Evolutionary conservation across 2,888 invertebrate genomes (phyloP).

Genomic region (Drosophila bunnanda): DNA sequence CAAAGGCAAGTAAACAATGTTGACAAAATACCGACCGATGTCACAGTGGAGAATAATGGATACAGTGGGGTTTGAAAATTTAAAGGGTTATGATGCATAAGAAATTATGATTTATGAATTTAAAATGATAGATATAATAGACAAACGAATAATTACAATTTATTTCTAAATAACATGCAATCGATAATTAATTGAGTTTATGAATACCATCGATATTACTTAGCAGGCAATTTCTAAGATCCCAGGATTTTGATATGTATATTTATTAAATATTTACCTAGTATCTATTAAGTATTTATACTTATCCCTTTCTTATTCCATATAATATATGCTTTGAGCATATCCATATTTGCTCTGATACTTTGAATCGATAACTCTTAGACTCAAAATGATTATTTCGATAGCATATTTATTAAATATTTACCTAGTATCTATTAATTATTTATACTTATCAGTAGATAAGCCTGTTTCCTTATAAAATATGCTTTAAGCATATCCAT

Average conservation of each 20-base stretch:
- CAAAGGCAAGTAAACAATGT: conserved; percentile 53
- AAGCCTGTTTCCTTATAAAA: not conserved
- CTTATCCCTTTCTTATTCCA: too few relatives aligned
- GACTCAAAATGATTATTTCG: not conserved
- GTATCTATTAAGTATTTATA: not conserved
- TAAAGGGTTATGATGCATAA: not conserved
- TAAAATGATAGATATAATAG: not conserved
- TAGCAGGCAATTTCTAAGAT: too few relatives aligned
- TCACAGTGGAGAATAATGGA: conserved; percentile 5
- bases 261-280: not conserved
- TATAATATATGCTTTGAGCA: not conserved
- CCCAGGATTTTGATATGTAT: too few relatives aligned
- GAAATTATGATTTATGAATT: not conserved
- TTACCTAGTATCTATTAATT: not conserved
- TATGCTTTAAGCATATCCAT: not conserved
- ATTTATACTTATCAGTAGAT: not conserved
- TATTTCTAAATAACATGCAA: too few relatives aligned
- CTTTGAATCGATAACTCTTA: not conserved
- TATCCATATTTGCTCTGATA: not conserved
- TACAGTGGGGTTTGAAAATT: conserved; percentile 19
- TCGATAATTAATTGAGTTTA: not conserved
- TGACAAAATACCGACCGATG: conserved; percentile 48
- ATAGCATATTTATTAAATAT: not conserved
- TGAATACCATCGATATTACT: not conserved
- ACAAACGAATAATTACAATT: too few relatives aligned